These are phyloP conservation scores for Sebastes matsubarae DNA, from an alignment of 2,797 vertebrate genomes.

Conservation along the genomic window DNA sequence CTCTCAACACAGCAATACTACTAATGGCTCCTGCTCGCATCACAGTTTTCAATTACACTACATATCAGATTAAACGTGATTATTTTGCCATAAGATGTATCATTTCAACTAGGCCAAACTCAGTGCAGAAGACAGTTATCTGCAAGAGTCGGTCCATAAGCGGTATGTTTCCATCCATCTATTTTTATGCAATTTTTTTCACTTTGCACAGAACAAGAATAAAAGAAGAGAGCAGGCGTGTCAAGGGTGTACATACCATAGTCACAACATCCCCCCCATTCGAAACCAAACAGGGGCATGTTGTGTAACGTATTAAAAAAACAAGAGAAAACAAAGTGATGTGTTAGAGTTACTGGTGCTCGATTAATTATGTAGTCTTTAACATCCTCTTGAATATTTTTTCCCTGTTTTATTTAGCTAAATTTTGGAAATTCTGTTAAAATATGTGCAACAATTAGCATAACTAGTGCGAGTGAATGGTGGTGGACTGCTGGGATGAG, in stretches of 20 bases:
- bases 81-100: not conserved
- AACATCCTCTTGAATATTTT: not conserved
- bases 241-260: not conserved
- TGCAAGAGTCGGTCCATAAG: not conserved
- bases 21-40: not conserved
- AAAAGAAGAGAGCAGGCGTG: not conserved
- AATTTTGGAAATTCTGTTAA: not conserved
- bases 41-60: not conserved
- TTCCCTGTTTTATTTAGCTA: not conserved
- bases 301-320: not conserved
- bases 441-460: not conserved
- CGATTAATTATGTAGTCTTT: not conserved
- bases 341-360: not conserved
- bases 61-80: not conserved
- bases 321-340: not conserved
- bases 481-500: not conserved
- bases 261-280: not conserved
- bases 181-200: not conserved
- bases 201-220: not conserved
- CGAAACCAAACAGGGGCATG: not conserved
- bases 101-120: not conserved
- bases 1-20: not conserved
- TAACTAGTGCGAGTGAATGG: not conserved
- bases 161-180: too few relatives aligned
- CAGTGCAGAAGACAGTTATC: fast-evolving